phyloP scores from a whole-genome alignment of 2,113 vertebrate genomes.

The Pongo pygmaeus region DNA sequence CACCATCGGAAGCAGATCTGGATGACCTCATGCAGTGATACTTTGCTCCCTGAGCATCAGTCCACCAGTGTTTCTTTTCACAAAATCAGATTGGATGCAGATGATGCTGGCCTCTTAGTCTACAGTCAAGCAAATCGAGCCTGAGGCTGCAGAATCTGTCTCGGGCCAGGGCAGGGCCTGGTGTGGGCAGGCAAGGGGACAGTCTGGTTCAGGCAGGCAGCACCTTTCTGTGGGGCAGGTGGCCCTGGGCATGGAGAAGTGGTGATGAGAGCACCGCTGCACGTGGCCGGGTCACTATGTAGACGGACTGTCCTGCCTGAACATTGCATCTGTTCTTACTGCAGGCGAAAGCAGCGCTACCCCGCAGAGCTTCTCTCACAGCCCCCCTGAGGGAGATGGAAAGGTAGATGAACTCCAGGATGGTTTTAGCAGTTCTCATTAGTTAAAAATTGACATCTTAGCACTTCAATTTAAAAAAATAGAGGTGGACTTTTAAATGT shows the following conservation, averaged over 20 bases:
- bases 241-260: not conserved
- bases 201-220: not conserved
- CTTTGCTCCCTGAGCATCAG: not conserved
- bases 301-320: accelerated
- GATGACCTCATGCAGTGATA: not conserved
- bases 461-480: not conserved
- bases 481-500: not conserved
- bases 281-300: accelerated
- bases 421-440: not conserved
- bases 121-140: too few relatives aligned
- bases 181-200: not conserved
- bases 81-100: not conserved
- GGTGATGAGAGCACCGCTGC: accelerated
- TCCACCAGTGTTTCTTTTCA: not conserved
- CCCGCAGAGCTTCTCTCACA: not conserved
- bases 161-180: not conserved
- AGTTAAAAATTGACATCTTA: not conserved
- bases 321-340: too few relatives aligned
- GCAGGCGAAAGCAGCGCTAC: not conserved
- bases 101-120: not conserved
- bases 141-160: not conserved
- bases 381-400: not conserved
- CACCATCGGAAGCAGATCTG: not conserved
- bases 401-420: accelerated
- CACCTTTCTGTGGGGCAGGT: not conserved